Evolutionary conservation across 2,888 invertebrate species (phyloP).

Genomic region (Caenorhabditis virilis): DNA sequence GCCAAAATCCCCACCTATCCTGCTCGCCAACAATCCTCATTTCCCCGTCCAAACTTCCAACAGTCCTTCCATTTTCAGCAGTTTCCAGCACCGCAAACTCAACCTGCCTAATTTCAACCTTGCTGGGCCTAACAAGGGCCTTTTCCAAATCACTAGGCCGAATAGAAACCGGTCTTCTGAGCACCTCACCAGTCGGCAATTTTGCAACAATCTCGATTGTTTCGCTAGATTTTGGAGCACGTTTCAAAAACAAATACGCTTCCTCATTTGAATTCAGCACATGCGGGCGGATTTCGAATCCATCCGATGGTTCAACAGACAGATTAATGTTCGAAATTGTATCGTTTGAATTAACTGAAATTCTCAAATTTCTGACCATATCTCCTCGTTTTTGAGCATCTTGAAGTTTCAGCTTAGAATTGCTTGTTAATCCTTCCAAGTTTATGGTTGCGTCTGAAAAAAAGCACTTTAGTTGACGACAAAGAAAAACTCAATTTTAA

Average conservation of each 20-base stretch:
- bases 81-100: constrained; percentile 12
- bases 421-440: no score
- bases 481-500: background rate
- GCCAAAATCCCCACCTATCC: background rate
- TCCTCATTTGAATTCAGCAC: constrained; percentile 2
- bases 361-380: no score
- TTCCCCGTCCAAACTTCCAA: constrained; percentile 21
- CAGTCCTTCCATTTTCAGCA: constrained; percentile 16
- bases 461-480: background rate
- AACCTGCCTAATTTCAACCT: constrained; percentile 9
- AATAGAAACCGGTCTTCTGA: constrained; percentile 8
- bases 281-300: constrained; percentile 9
- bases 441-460: no score
- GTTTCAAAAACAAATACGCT: constrained; percentile 8
- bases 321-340: no score
- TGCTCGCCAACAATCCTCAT: constrained; percentile 16
- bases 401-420: no score
- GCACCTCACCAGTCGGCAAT: constrained; percentile 2
- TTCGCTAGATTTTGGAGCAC: background rate
- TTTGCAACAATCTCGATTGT: constrained; percentile 12
- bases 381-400: no score
- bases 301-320: constrained; percentile 18
- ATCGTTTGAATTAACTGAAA: no score
- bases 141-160: background rate
- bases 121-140: constrained; percentile 14